phyloP scores from a whole-genome alignment of 2,888 invertebrate genomes.

The Acrocyrtus sp. region DNA sequence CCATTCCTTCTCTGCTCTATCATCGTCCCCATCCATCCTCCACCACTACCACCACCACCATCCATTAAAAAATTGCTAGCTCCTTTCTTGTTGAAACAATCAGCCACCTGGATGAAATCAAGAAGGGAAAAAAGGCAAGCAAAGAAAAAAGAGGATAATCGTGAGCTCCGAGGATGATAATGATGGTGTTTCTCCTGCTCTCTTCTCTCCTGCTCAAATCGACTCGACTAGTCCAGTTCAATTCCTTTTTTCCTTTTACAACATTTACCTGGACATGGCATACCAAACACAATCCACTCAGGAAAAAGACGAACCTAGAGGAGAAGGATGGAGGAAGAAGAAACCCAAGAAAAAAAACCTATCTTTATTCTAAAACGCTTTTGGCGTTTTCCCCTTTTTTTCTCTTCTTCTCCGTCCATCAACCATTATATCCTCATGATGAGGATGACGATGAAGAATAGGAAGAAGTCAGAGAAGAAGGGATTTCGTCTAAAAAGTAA shows the following conservation, averaged over 20 bases:
- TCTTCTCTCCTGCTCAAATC: slow-evolving; percentile 5
- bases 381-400: slow-evolving; percentile 23
- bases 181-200: slow-evolving; percentile 4
- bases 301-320: background rate
- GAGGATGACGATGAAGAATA: no score
- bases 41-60: background rate
- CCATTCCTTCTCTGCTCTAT: background rate
- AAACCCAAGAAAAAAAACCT: no score
- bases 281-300: background rate
- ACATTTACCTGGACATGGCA: slow-evolving; percentile 6
- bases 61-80: slow-evolving; percentile 46
- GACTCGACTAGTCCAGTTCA: background rate
- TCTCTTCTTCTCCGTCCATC: background rate
- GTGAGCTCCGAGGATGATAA: background rate
- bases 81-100: slow-evolving; percentile 51
- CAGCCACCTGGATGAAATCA: slow-evolving; percentile 48
- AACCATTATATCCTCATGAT: slow-evolving; percentile 14
- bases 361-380: no score
- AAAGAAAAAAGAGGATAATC: no score
- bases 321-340: no score
- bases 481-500: no score
- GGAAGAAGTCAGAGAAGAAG: no score
- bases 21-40: background rate
- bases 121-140: slow-evolving; percentile 11
- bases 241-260: background rate